A percentile compares a stretch with the other conserved stretches of the same genome.
These are phyloP conservation scores for Mesorhabditis spiculigera DNA, from an alignment of 2,888 invertebrate genomes.

Conservation along the genomic window DNA sequence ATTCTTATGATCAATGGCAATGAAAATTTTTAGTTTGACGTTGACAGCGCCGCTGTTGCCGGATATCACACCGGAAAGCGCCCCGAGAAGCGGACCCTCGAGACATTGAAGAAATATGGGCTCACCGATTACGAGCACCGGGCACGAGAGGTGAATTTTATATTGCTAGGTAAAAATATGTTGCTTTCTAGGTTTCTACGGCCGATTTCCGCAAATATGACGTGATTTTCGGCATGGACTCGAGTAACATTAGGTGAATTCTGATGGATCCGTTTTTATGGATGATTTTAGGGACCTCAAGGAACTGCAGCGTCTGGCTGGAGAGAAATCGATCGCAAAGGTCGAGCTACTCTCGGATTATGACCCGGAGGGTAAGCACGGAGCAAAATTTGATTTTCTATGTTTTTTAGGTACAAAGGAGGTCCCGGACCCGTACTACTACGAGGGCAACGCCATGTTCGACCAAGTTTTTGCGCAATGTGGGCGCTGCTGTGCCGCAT, in stretches of 20 bases:
- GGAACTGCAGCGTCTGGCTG: slow-evolving; percentile 31
- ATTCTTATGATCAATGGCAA: slow-evolving; percentile 9
- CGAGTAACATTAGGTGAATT: slow-evolving; percentile 72
- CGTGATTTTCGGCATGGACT: slow-evolving; percentile 92
- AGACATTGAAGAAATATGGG: slow-evolving; percentile 71
- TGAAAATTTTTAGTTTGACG: slow-evolving; percentile 68
- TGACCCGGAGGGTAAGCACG: slow-evolving; percentile 67
- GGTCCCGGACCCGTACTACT: slow-evolving; percentile 87
- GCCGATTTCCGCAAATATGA: slow-evolving; percentile 78
- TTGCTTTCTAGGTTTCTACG: slow-evolving; percentile 67
- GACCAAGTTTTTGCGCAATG: slow-evolving; percentile 74
- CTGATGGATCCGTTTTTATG: neutral
- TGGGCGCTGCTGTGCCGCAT: slow-evolving; percentile 69
- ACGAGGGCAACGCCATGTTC: slow-evolving; percentile 71
- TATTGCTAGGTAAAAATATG: neutral
- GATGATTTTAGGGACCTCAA: slow-evolving; percentile 54
- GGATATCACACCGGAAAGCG: slow-evolving; percentile 81
- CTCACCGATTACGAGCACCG: slow-evolving; percentile 70
- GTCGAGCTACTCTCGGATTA: slow-evolving; percentile 80
- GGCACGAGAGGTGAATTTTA: slow-evolving; percentile 72
- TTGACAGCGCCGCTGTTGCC: slow-evolving; percentile 85
- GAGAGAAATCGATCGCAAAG: slow-evolving; percentile 69
- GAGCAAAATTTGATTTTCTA: neutral
- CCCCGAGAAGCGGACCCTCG: slow-evolving; percentile 76
- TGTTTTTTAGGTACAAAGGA: slow-evolving; percentile 54